phyloP scores from a whole-genome alignment of 2,113 vertebrate species.

The Saguinus midas region DNA sequence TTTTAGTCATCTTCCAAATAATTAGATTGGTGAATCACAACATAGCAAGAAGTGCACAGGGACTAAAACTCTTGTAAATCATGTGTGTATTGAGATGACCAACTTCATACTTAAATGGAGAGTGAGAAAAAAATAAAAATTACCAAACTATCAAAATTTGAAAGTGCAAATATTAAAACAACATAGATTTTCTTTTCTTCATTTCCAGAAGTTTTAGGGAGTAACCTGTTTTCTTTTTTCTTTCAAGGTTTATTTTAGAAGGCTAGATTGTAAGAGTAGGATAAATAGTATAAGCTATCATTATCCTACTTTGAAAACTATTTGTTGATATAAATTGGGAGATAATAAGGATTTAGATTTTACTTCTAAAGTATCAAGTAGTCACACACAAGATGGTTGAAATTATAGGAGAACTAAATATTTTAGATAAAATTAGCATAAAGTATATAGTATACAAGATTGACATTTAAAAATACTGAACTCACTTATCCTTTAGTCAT shows the following conservation, averaged over 20 bases:
- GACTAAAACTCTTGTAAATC: neutral
- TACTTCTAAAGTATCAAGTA: neutral
- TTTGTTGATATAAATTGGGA: neutral
- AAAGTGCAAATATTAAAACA: neutral
- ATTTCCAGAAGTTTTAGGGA: neutral
- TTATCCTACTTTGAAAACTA: neutral
- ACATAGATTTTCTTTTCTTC: neutral
- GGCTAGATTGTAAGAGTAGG: neutral
- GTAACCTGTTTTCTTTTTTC: neutral
- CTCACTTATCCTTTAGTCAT: neutral
- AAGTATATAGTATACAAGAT: neutral
- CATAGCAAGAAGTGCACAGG: neutral
- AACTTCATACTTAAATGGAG: neutral
- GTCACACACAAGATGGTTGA: neutral
- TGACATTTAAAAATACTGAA: neutral
- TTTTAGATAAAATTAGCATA: neutral
- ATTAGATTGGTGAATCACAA: neutral
- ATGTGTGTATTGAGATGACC: neutral
- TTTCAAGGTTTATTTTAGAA: neutral
- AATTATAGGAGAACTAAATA: neutral
- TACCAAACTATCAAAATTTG: neutral
- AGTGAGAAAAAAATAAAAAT: neutral
- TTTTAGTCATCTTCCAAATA: neutral
- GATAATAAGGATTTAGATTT: neutral
- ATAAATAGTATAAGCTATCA: neutral